A percentile compares a stretch with the other conserved stretches of the same genome.
Evolutionary conservation across 2,797 vertebrate species (phyloP).

Genomic region (Sebastes melanostomus): DNA sequence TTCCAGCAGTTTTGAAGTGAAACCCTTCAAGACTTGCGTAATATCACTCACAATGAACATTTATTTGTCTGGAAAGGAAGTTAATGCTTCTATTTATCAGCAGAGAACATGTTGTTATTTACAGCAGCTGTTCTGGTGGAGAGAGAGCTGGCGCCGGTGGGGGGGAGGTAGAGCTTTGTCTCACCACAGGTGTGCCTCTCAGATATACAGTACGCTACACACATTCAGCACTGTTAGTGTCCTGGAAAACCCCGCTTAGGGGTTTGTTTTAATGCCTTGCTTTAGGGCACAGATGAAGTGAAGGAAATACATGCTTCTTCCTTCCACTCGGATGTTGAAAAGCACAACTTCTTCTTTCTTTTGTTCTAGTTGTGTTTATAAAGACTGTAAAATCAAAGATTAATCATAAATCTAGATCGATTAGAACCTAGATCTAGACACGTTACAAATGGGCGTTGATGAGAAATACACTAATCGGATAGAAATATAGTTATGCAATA

Average conservation of each 20-base stretch:
- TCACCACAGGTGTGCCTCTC: conserved; percentile 11
- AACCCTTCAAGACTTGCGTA: neutral
- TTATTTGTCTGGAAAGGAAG: neutral
- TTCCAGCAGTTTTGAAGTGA: neutral
- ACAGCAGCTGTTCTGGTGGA: conserved; percentile 8
- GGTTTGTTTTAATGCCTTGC: conserved; percentile 12
- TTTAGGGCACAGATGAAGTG: neutral
- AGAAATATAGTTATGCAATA: neutral
- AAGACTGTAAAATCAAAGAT: neutral
- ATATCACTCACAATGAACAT: neutral
- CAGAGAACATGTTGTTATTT: conserved; percentile 5
- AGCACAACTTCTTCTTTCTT: neutral
- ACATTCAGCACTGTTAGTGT: neutral
- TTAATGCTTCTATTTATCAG: conserved; percentile 3
- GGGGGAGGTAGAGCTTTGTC: neutral
- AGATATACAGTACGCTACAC: conserved; percentile 3
- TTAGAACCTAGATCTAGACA: too few relatives aligned
- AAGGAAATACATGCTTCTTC: neutral
- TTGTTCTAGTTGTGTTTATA: neutral
- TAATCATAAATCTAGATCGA: neutral
- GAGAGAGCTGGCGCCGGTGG: neutral
- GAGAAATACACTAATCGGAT: neutral
- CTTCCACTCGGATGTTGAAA: neutral
- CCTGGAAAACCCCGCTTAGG: neutral
- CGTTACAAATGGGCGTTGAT: neutral